Percentiles rank a stretch among this genome's conserved stretches.
Conservation (phyloP, 2,888 invertebrate genomes). For the Alcis repandata region DNA sequence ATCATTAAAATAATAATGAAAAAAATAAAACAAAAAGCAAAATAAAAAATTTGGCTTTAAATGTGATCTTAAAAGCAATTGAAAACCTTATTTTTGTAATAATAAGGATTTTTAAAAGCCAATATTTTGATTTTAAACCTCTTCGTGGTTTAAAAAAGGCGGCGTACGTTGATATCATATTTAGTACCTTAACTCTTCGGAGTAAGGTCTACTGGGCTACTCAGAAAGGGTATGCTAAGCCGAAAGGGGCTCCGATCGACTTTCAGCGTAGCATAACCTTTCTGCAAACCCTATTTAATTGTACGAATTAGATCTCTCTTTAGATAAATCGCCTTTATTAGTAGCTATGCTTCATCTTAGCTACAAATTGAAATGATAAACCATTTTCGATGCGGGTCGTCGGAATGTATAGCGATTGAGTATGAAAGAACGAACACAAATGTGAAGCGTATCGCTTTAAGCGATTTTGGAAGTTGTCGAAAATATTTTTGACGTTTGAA, state of each 20-base stretch:
- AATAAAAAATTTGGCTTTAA: slow-evolving; percentile 8
- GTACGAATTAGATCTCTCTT: slow-evolving; percentile 33
- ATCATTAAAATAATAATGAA: slow-evolving; percentile 25
- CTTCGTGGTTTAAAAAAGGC: slow-evolving; percentile 4
- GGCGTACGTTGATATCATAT: slow-evolving; percentile 12
- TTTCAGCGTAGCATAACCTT: slow-evolving; percentile 1
- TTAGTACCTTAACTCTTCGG: slow-evolving; percentile 23
- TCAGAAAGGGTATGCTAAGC: not conserved
- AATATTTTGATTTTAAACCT: slow-evolving; percentile 1
- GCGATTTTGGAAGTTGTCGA: slow-evolving; percentile 2
- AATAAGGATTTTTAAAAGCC: slow-evolving; percentile 21
- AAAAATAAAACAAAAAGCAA: not conserved
- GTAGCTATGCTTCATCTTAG: slow-evolving; percentile 30
- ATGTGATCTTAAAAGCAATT: slow-evolving; percentile 26
- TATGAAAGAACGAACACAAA: slow-evolving; percentile 13
- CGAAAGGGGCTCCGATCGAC: not conserved
- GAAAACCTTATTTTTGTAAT: slow-evolving; percentile 13
- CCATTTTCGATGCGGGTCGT: slow-evolving; percentile 41
- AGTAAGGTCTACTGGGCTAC: slow-evolving; percentile 14
- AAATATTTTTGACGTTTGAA: slow-evolving; percentile 6
- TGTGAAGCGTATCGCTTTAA: slow-evolving; percentile 9
- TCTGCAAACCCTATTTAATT: slow-evolving; percentile 18
- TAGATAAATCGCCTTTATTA: slow-evolving; percentile 24
- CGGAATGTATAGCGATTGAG: slow-evolving; percentile 37
- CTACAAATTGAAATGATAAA: slow-evolving; percentile 24